Base-by-base conservation (phyloP, 2,888 invertebrate genomes). In the Ophioninae sp. region DNA sequence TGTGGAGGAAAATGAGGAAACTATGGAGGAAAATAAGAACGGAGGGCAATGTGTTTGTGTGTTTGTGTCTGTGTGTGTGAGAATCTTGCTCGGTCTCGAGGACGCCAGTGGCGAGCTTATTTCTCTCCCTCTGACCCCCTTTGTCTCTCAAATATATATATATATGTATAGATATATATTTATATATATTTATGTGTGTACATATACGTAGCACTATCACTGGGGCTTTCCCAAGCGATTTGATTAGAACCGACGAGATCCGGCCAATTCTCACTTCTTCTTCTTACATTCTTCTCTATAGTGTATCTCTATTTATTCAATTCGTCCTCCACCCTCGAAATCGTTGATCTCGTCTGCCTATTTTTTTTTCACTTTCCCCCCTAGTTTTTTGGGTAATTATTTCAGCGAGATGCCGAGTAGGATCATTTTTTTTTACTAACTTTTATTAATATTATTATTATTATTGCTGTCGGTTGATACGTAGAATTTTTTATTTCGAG, bases 191-290 rank as follows among this genome's bases (percentile, higher is more conserved):
- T 44, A 13, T 44, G 3, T 51, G 51, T 51, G 6, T 51, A 51
- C 17, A 51, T 51, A 2, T 51, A 51, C 71, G 64, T 72, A 72
- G 51, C 78, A 69, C 79, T 81, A 81, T 84, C 79, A 84, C 84
- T 75, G 81, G 51, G 84, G 74, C 64, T 84, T 75, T 67, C 61
- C 75, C 67, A 67, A 67, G 76, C 79, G 68, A 81, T 84, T 84
- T 79, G 79, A 84, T 81, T 67, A 76, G 67, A 56, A 74, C 30
- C 80, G 37, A 75, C 61, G 56, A 67, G 65, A 41, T 69, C 74
- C 69, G 22, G 61, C 61, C 61, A 56, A 39, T 74, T 65, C 65
- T 74, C 71, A 68, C 74, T 71, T 72, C 30, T 51, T n/a, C 64
- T 20, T 73, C n/a, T 22, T 74, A 20, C 5, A 58, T 73, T 59